These are phyloP conservation scores for Spondyliosoma cantharus DNA, from an alignment of 2,797 vertebrate genomes.

Conservation along the genomic window DNA sequence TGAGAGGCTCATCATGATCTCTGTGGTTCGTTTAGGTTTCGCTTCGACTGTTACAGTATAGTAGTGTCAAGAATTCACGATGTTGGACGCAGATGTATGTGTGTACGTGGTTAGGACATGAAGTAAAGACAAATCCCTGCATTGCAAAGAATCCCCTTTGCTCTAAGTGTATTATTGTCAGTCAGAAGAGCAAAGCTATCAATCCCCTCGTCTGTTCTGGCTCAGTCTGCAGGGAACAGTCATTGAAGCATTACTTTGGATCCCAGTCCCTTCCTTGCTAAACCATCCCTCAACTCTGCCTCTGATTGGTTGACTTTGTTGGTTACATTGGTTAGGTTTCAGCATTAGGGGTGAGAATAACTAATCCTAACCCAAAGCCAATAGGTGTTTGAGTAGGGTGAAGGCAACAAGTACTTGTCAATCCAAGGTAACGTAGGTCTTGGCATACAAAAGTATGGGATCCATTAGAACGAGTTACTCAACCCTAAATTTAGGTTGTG, in stretches of 20 bases:
- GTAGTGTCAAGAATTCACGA: neutral
- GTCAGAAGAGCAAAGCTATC: neutral
- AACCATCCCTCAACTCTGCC: too few relatives aligned
- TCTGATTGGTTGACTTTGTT: too few relatives aligned
- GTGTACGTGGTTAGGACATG: neutral
- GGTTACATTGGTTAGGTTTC: too few relatives aligned
- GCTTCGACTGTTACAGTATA: conserved; percentile 13
- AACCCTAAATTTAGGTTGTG: neutral
- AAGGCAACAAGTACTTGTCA: too few relatives aligned
- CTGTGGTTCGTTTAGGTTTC: conserved; percentile 21
- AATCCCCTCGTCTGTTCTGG: neutral
- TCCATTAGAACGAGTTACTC: too few relatives aligned
- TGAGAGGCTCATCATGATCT: conserved; percentile 21
- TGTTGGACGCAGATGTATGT: neutral
- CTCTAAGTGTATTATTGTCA: neutral
- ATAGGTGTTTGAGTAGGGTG: too few relatives aligned
- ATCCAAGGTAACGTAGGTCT: too few relatives aligned
- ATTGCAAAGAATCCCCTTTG: neutral
- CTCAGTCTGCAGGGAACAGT: neutral
- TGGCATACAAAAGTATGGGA: too few relatives aligned
- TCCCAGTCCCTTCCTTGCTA: too few relatives aligned
- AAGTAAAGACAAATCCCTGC: neutral
- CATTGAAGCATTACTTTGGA: neutral
- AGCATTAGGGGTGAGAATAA: too few relatives aligned
- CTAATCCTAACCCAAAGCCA: too few relatives aligned